Percentiles rank a stretch among this genome's conserved stretches.
Conservation (phyloP, 1,140 invertebrate genomes). For the Procambarus clarkii region DNA sequence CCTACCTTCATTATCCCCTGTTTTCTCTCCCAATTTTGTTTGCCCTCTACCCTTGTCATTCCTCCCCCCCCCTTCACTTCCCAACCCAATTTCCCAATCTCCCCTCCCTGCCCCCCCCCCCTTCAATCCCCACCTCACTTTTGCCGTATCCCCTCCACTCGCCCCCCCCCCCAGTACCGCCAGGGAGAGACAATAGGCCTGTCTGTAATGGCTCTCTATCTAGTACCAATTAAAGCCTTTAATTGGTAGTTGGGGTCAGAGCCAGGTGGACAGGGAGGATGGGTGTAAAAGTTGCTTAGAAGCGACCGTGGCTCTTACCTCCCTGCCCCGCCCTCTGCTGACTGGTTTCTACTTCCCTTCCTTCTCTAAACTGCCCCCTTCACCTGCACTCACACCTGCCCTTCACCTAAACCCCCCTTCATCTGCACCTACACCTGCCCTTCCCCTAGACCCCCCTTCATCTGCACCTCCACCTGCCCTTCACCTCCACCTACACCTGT, state of each 20-base stretch:
- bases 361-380: background rate
- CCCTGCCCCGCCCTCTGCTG: background rate
- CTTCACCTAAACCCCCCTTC: no score
- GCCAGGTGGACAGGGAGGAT: conserved; percentile 14
- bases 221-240: conserved; percentile 21
- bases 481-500: no score
- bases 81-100: no score
- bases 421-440: background rate
- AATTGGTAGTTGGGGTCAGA: background rate
- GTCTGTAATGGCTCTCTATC: conserved; percentile 22
- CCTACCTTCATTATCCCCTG: no score
- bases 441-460: no score
- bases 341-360: background rate
- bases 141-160: background rate
- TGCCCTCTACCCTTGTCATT: no score
- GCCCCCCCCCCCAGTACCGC: background rate
- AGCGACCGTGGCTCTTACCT: background rate
- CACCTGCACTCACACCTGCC: no score
- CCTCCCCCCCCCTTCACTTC: no score
- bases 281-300: conserved; percentile 17
- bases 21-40: no score
- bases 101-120: no score
- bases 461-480: no score
- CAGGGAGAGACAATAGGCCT: background rate
- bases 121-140: background rate